Conservation (phyloP, 2,113 vertebrate species). For the Octodon degus region DNA sequence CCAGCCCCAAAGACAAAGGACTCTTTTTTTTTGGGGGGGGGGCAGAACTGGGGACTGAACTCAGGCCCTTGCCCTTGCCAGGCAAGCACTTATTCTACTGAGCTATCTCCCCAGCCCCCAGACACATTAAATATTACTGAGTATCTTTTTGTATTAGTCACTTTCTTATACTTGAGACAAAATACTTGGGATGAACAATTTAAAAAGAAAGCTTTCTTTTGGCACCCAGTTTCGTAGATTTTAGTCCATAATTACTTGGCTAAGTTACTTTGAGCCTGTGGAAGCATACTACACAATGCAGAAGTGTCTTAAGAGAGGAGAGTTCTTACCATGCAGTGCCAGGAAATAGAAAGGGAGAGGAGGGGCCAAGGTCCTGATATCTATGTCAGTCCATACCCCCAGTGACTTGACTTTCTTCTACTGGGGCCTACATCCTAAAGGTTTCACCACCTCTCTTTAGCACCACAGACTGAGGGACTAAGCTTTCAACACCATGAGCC, state of each 20-base stretch:
- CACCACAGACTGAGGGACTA: neutral
- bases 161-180: neutral
- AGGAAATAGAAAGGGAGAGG: neutral
- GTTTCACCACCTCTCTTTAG: neutral
- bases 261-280: neutral
- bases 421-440: neutral
- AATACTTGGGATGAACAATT: neutral
- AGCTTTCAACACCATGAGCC: neutral
- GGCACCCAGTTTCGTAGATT: neutral
- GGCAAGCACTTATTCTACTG: no score
- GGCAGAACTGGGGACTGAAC: no score
- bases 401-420: neutral
- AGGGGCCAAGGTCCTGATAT: neutral
- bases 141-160: constrained; percentile 7
- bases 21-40: no score
- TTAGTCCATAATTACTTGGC: neutral
- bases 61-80: no score
- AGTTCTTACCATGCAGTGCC: neutral
- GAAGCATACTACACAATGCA: neutral
- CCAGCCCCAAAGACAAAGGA: no score
- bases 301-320: neutral
- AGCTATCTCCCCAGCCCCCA: no score
- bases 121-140: constrained; percentile 1
- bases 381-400: neutral
- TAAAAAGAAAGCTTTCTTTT: neutral